These are phyloP conservation scores for Heterochromis multidens DNA, from an alignment of 2,113 vertebrate species.

Conservation along the genomic window DNA sequence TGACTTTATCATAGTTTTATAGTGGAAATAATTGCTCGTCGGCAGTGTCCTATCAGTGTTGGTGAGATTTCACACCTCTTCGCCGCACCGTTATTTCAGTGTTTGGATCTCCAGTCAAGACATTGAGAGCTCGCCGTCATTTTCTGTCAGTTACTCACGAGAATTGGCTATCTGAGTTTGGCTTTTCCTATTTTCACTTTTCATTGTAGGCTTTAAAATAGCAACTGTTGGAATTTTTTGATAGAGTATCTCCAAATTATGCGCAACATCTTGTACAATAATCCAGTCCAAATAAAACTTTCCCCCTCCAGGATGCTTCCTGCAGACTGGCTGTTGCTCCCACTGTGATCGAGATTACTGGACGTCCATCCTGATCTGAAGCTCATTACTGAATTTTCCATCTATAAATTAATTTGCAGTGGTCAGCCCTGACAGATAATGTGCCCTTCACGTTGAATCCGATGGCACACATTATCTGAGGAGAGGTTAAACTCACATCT, in stretches of 20 bases:
- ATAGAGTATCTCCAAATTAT: background rate
- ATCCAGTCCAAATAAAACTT: background rate
- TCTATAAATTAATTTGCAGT: constrained; percentile 24
- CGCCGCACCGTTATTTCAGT: background rate
- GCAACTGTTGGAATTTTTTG: background rate
- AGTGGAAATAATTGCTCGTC: background rate
- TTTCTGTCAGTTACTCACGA: background rate
- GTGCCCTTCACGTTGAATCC: constrained; percentile 43
- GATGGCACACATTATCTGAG: background rate
- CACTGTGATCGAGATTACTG: background rate
- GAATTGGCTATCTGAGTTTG: background rate
- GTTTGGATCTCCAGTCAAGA: background rate
- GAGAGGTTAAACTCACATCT: background rate
- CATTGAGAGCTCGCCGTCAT: background rate
- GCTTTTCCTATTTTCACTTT: background rate
- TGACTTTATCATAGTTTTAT: background rate
- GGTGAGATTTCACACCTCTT: background rate
- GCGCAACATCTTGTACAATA: background rate
- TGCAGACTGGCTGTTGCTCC: background rate
- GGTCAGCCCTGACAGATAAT: constrained; percentile 40
- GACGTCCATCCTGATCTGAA: background rate
- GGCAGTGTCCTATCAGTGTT: background rate
- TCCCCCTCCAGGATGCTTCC: background rate
- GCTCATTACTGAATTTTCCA: constrained; percentile 12
- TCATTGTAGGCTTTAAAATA: background rate